Percentiles rank a stretch among this genome's conserved stretches.
Conservation (phyloP, 2,888 invertebrate species). For the Yponomeuta malinellus region DNA sequence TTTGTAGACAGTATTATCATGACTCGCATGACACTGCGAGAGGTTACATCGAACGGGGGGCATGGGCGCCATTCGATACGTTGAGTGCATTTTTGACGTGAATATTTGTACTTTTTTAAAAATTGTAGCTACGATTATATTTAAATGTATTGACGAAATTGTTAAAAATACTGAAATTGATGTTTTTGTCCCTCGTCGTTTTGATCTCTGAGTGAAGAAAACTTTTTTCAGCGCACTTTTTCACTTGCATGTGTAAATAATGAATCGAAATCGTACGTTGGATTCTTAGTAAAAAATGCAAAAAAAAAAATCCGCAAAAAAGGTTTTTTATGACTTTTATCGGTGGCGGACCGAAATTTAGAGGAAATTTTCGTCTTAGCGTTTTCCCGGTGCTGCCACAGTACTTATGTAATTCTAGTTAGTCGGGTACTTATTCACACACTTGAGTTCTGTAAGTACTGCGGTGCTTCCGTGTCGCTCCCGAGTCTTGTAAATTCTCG, state of each 20-base stretch:
- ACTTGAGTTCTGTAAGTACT: background rate
- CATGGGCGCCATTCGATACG: constrained; percentile 27
- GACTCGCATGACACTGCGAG: constrained; percentile 52
- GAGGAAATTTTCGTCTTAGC: constrained; percentile 46
- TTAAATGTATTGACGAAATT: constrained; percentile 27
- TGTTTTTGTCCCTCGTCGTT: constrained; percentile 48
- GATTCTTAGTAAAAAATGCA: constrained; percentile 42
- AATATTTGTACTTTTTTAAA: constrained; percentile 54
- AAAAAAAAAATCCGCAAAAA: constrained; percentile 53
- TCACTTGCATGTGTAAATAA: constrained; percentile 60
- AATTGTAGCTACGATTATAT: constrained; percentile 38
- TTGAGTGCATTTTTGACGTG: constrained; percentile 36
- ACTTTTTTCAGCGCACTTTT: constrained; percentile 48
- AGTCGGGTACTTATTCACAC: background rate
- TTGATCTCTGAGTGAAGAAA: constrained; percentile 39
- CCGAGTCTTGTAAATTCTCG: constrained; percentile 47
- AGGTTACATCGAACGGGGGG: constrained; percentile 46
- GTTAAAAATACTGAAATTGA: constrained; percentile 25
- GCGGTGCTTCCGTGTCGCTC: constrained; percentile 20
- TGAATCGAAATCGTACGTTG: constrained; percentile 36
- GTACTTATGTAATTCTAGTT: background rate
- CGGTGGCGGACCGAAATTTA: constrained; percentile 53
- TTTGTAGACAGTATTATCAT: constrained; percentile 55
- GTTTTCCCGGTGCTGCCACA: constrained; percentile 24
- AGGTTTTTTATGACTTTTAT: constrained; percentile 39